phyloP scores from a whole-genome alignment of 2,113 vertebrate species.

The Nycticorax nycticorax region DNA sequence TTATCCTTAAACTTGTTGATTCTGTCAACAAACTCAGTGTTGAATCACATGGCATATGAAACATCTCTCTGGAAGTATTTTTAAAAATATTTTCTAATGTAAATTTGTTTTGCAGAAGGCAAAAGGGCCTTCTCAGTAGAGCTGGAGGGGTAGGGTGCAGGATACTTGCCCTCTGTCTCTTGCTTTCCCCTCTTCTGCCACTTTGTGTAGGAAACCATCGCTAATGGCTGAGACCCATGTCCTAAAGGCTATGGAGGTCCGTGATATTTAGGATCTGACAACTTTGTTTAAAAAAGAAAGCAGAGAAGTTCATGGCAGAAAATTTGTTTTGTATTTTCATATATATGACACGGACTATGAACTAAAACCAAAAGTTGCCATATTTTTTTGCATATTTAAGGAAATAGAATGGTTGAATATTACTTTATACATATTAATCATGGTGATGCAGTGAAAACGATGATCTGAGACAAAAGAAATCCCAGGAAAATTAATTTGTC shows the following conservation, averaged over 20 bases:
- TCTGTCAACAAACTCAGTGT: background rate
- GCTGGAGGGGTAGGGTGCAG: background rate
- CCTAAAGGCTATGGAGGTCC: background rate
- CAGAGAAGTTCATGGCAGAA: background rate
- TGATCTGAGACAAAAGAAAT: background rate
- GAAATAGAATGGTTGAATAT: background rate
- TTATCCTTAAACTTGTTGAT: background rate
- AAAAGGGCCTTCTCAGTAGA: background rate
- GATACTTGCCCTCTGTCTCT: background rate
- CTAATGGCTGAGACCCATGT: background rate
- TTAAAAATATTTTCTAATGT: background rate
- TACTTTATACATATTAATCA: background rate
- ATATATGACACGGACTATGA: background rate
- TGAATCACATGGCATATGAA: fast-evolving
- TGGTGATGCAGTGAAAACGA: background rate
- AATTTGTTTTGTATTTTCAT: background rate
- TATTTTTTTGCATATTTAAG: background rate
- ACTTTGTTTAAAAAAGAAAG: background rate
- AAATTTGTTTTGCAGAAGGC: background rate
- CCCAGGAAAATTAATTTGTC: background rate
- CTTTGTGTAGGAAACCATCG: background rate
- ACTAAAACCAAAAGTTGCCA: background rate
- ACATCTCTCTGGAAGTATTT: background rate
- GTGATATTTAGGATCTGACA: background rate
- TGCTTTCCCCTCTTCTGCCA: background rate